Conservation (phyloP, 2,888 invertebrate species). For the Pterobdella sp. region DNA sequence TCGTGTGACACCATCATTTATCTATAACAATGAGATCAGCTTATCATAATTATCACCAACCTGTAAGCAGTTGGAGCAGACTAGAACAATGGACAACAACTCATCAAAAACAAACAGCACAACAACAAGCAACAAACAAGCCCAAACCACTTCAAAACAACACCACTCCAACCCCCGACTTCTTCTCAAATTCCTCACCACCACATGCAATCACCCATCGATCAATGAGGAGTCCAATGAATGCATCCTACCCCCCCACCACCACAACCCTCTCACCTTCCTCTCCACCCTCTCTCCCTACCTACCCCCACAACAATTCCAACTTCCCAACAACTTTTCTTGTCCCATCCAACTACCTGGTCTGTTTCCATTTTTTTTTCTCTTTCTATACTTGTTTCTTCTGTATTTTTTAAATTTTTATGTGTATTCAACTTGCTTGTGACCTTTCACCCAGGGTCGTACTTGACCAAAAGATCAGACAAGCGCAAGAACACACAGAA, state of each 20-base stretch:
- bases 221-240: background rate
- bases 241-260: slow-evolving; percentile 40
- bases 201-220: background rate
- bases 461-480: slow-evolving; percentile 43
- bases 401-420: too few species aligned
- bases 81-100: too few species aligned
- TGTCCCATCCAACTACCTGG: slow-evolving; percentile 50
- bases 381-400: too few species aligned
- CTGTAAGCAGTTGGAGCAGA: too few species aligned
- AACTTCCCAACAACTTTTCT: slow-evolving; percentile 69
- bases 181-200: background rate
- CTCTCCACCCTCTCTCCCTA: slow-evolving; percentile 73
- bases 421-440: too few species aligned
- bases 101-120: background rate
- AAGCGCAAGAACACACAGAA: slow-evolving; percentile 18
- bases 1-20: background rate
- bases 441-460: background rate
- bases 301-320: slow-evolving; percentile 82
- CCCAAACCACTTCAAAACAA: background rate
- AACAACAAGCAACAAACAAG: background rate
- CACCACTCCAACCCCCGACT: too few species aligned
- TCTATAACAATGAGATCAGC: background rate
- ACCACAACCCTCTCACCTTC: slow-evolving; percentile 63
- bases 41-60: background rate
- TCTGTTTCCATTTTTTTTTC: too few species aligned